These are phyloP conservation scores for Drosophila eohydei DNA, from an alignment of 2,888 invertebrate genomes.

Conservation along the genomic window DNA sequence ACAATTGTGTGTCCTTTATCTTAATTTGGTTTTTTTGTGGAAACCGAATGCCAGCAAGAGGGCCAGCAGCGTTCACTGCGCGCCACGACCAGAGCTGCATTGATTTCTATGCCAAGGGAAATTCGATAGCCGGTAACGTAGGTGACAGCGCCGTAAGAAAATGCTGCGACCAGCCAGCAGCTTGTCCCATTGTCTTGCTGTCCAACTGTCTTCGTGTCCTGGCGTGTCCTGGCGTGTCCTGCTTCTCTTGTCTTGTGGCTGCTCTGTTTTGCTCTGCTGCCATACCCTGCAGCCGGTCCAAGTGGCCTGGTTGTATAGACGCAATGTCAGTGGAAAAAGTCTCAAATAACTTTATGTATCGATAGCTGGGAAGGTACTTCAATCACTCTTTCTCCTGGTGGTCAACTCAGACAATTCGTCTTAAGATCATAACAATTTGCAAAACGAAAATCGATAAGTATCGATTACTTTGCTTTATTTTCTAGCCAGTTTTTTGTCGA, in stretches of 20 bases:
- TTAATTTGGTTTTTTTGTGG: not conserved
- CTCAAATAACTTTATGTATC: too few relatives aligned
- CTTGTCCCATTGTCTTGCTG: conserved; percentile 10
- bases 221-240: conserved; percentile 5
- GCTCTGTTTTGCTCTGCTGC: conserved; percentile 5
- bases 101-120: conserved; percentile 43
- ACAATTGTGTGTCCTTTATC: conserved; percentile 12
- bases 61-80: not conserved
- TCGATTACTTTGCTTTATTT: not conserved
- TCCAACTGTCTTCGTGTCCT: not conserved
- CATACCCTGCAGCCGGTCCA: not conserved
- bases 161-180: conserved; percentile 12
- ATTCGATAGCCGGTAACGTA: conserved; percentile 48
- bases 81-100: conserved; percentile 36
- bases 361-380: too few relatives aligned
- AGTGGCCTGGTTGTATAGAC: too few relatives aligned
- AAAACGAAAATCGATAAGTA: not conserved
- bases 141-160: conserved; percentile 32
- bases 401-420: too few relatives aligned
- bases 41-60: conserved; percentile 5
- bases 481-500: too few relatives aligned
- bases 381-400: too few relatives aligned
- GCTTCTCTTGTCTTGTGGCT: conserved; percentile 10
- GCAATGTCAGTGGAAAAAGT: too few relatives aligned
- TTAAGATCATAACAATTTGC: too few relatives aligned